Base-by-base conservation (phyloP, 2,888 invertebrate species). In the Agapetus fuscipes region DNA sequence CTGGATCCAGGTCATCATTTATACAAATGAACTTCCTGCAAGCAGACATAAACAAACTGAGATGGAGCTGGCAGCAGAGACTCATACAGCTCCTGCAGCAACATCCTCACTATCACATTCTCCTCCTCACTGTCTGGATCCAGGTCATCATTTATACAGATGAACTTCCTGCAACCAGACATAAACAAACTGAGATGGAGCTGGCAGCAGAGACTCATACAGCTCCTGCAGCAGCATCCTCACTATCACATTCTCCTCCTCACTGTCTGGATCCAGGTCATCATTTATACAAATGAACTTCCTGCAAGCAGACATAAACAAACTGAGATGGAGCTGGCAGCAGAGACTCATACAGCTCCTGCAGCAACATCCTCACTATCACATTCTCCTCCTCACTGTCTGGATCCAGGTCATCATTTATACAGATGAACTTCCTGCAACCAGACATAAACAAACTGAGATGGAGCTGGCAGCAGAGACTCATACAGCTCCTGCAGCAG, bases 281-380 rank as follows among this genome's bases (percentile, higher is more conserved):
- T 86, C 86, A 57, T 87, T 87, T 32, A 87, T 65, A 55, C 86
- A 87, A 30, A 85, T 74, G 53, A 87, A 87, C 61, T 86, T 87
- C 51, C 83, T 83, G 56, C 17, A 71, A 64, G 50, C 48, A 50
- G 47, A 48, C 37, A 39, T 46, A 43, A 37, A 40, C 87, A 56
- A 83, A 86, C 47, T 71, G 71, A 42, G 84, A 84, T 26, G 72
- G 74, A 9, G 70, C 58, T 1, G 86, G 86, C 55, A 82, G 80
- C 11, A 86, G 56, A 0, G 83, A 79, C 43, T 82, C 67, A 57
- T 83, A 85, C 54, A 85, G 83, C 53, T 87, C 85, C 47, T 76
- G 74, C 30, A 85, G 61, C 16, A 85, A 65, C 24, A 80, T 78
- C 37, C 76, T 74, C 15, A 83, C 74, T 37, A 82, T 60, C 53